Evolutionary conservation across 1,140 invertebrate species (phyloP).

Genomic region (Atta texana): DNA sequence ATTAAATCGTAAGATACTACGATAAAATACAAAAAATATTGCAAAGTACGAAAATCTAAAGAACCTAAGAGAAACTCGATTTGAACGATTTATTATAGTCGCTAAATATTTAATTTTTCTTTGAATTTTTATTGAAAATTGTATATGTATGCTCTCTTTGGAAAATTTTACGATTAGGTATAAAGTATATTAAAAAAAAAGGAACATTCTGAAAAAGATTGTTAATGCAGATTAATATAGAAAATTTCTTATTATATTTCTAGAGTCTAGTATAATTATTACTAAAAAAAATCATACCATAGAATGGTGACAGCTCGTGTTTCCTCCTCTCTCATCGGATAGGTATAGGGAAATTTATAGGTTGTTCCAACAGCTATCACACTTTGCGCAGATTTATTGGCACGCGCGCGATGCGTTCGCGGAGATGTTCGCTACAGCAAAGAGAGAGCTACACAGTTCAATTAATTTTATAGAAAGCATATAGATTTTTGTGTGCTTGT

Average conservation of each 20-base stretch:
- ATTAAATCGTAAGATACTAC: not conserved
- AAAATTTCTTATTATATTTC: not conserved
- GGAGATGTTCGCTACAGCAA: slow-evolving; percentile 61
- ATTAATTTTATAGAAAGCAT: slow-evolving; percentile 60
- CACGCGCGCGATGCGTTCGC: slow-evolving; percentile 69
- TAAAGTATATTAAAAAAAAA: too few species aligned
- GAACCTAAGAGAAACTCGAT: not conserved
- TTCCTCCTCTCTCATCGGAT: slow-evolving; percentile 59
- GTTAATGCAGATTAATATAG: too few species aligned
- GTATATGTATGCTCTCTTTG: not conserved
- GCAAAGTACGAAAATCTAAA: not conserved
- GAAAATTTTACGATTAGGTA: not conserved
- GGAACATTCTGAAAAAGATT: not conserved
- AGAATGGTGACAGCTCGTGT: slow-evolving; percentile 26
- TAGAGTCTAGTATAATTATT: not conserved
- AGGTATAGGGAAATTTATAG: slow-evolving; percentile 73
- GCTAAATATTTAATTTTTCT: not conserved
- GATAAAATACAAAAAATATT: too few species aligned
- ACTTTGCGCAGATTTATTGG: slow-evolving; percentile 69
- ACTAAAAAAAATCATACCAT: not conserved
- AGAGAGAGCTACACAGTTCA: slow-evolving; percentile 46
- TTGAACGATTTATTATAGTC: not conserved
- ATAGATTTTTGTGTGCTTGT: not conserved
- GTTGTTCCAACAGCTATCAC: slow-evolving; percentile 70
- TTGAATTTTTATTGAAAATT: not conserved